Evolutionary conservation across 1,140 invertebrate genomes (phyloP).

Genomic region (Gonatopus flavifemur): DNA sequence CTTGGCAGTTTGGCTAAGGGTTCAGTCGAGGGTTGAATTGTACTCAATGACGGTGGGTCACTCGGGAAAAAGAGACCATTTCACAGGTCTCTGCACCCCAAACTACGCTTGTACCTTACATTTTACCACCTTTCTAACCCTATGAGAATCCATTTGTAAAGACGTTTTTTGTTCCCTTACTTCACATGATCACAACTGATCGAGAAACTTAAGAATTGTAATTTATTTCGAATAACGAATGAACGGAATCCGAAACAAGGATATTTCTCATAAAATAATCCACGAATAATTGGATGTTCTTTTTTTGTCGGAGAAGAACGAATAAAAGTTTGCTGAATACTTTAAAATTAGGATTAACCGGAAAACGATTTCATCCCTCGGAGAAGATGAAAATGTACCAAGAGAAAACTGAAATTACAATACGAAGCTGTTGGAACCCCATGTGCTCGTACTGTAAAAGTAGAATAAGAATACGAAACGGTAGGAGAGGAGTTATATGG

Average conservation of each 20-base stretch:
- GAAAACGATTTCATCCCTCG: conserved; percentile 44
- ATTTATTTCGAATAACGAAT: not conserved
- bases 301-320: no score
- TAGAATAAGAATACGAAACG: conserved; percentile 1
- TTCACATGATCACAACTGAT: not conserved
- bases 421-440: conserved; percentile 45
- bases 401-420: conserved; percentile 52
- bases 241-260: conserved; percentile 4
- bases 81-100: conserved; percentile 19
- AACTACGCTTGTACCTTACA: conserved; percentile 13
- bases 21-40: conserved; percentile 2
- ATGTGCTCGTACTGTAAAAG: conserved; percentile 29
- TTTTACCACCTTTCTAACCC: no score
- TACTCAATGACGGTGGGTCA: conserved; percentile 13
- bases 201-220: not conserved
- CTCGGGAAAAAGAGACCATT: conserved; percentile 24
- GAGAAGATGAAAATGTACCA: conserved; percentile 37
- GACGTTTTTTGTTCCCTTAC: no score
- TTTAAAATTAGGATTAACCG: conserved; percentile 51
- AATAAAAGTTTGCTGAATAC: no score
- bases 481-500: conserved; percentile 6
- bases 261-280: not conserved
- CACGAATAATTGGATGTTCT: not conserved
- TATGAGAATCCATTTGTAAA: no score
- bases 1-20: not conserved